phyloP scores from a whole-genome alignment of 2,113 vertebrate species.

The Lepus timidus region DNA sequence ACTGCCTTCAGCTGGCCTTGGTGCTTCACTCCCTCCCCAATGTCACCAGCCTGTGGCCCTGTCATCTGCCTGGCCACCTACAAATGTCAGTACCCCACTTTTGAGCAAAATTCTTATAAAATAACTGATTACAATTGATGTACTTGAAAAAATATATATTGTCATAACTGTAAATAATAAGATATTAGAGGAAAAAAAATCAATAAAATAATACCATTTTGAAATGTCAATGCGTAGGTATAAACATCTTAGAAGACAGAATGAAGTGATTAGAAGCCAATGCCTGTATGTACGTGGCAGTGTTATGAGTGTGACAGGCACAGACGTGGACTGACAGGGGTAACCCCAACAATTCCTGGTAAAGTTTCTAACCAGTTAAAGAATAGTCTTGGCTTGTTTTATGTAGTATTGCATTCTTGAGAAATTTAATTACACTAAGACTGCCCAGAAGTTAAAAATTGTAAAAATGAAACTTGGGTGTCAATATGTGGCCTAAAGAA shows the following conservation, averaged over 20 bases:
- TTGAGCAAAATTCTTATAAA: neutral
- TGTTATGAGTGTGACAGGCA: neutral
- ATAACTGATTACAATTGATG: neutral
- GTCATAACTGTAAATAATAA: neutral
- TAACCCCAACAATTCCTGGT: neutral
- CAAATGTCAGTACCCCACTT: neutral
- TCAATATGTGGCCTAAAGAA: neutral
- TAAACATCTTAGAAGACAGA: neutral
- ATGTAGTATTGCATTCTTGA: neutral
- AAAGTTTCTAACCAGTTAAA: neutral
- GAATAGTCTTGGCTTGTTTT: neutral
- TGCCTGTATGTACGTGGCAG: fast-evolving
- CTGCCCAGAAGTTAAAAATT: neutral
- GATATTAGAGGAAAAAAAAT: neutral
- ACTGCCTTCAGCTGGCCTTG: neutral
- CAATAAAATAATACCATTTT: neutral
- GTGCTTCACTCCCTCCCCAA: neutral
- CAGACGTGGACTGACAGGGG: neutral
- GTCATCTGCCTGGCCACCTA: neutral
- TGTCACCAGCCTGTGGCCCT: neutral
- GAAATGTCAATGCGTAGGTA: neutral
- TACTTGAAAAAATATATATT: neutral
- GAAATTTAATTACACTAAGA: neutral
- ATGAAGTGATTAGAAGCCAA: neutral
- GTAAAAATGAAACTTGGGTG: neutral